Conservation (phyloP, 2,888 invertebrate genomes). For the Phortica okadai region DNA sequence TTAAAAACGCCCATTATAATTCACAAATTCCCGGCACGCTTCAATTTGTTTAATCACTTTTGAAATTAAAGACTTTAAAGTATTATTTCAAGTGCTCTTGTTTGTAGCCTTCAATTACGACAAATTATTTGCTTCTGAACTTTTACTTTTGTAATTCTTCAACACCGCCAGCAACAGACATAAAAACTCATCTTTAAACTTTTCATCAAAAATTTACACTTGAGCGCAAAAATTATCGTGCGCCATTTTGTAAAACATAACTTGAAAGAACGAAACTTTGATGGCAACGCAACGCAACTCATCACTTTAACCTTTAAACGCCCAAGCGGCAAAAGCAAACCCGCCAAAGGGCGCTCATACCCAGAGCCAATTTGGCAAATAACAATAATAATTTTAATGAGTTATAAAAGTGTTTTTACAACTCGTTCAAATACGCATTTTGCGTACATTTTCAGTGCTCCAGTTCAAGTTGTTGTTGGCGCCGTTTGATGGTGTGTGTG, state of each 20-base stretch:
- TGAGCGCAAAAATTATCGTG: conserved; percentile 21
- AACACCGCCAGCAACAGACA: background rate
- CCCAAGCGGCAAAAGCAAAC: conserved; percentile 25
- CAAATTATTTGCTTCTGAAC: background rate
- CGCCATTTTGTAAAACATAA: conserved; percentile 40
- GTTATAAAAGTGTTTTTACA: conserved; percentile 55
- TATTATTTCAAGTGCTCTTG: background rate
- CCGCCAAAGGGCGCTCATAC: conserved; percentile 11
- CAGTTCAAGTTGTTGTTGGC: background rate
- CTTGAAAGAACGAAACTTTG: background rate
- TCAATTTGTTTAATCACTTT: too few relatives aligned
- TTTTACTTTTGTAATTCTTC: background rate
- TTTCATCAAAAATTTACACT: conserved; percentile 40
- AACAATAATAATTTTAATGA: conserved; percentile 64
- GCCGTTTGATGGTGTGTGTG: background rate
- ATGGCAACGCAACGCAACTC: background rate
- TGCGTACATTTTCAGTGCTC: background rate
- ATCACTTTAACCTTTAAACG: conserved; percentile 42
- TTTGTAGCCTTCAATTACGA: background rate
- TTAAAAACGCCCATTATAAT: too few relatives aligned
- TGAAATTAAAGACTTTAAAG: background rate
- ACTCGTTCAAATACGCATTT: conserved; percentile 26
- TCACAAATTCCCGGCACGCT: too few relatives aligned
- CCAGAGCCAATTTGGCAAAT: conserved; percentile 26
- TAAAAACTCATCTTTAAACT: background rate